Conservation (phyloP, 1,140 invertebrate genomes). For the Macrosteles quadrilineatus region DNA sequence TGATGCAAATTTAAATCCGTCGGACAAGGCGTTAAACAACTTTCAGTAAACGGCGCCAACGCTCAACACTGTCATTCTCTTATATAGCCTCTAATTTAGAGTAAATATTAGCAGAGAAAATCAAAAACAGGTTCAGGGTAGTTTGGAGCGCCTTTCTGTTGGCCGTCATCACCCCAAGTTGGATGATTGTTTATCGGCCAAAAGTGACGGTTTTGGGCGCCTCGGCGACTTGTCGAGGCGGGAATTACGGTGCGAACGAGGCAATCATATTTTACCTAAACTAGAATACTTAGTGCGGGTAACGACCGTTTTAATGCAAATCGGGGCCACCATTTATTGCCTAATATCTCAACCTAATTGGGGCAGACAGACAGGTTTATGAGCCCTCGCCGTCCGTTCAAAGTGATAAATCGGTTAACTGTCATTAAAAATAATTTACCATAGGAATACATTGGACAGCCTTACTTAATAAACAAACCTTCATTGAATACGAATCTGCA, state of each 20-base stretch:
- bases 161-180: no score
- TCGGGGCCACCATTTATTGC: conserved; percentile 20
- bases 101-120: no score
- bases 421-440: conserved; percentile 26
- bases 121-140: no score
- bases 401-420: conserved; percentile 17
- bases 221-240: not conserved
- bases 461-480: conserved; percentile 27
- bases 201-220: conserved; percentile 3
- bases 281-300: conserved; percentile 16
- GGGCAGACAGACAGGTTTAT: conserved; percentile 20
- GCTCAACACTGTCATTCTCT: no score
- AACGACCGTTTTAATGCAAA: conserved; percentile 21
- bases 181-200: not conserved
- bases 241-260: conserved; percentile 21
- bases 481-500: conserved; percentile 22
- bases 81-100: no score
- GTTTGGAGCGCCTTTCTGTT: no score
- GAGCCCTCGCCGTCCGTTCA: not conserved
- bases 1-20: no score
- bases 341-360: conserved; percentile 24
- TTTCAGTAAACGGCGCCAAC: no score
- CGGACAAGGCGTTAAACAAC: no score
- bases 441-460: conserved; percentile 22
- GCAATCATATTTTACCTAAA: conserved; percentile 22